Evolutionary conservation across 1,140 invertebrate genomes (phyloP).

Genomic region (Diorhabda elongata): DNA sequence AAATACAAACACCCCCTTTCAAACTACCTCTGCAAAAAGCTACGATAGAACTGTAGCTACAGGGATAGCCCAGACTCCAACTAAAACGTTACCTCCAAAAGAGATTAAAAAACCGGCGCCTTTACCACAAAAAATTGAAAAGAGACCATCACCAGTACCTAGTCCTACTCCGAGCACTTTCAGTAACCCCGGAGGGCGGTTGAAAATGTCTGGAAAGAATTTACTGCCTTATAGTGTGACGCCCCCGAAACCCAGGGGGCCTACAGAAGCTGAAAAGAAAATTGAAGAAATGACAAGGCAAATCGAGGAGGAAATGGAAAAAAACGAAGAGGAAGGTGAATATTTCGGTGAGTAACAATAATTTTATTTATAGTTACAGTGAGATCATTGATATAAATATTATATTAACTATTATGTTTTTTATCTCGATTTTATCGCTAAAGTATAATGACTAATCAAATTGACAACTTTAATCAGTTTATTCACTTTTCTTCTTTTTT

Average conservation of each 20-base stretch:
- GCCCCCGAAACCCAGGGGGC: constrained; percentile 75
- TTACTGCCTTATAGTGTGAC: constrained; percentile 84
- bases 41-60: constrained; percentile 43
- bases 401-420: too few species aligned
- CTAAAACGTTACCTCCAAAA: constrained; percentile 33
- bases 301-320: constrained; percentile 92
- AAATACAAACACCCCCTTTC: constrained; percentile 42
- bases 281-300: constrained; percentile 86
- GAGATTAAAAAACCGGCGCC: constrained; percentile 24
- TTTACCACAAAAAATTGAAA: constrained; percentile 25
- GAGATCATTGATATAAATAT: too few species aligned
- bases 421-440: too few species aligned
- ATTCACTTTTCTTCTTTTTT: too few species aligned
- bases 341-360: constrained; percentile 77
- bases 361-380: too few species aligned
- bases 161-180: constrained; percentile 53
- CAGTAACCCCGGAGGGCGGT: constrained; percentile 34
- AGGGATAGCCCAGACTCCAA: constrained; percentile 43
- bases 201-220: constrained; percentile 63
- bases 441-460: too few species aligned
- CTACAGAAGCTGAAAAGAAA: constrained; percentile 85
- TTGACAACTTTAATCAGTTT: too few species aligned
- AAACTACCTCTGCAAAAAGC: constrained; percentile 44
- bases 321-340: constrained; percentile 88
- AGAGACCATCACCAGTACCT: constrained; percentile 40